Evolutionary conservation across 64 coral and sea anemone species (phyloP), one percentile per base, ranked within the genome.

Genomic region (Platygyra sinensis): DNA sequence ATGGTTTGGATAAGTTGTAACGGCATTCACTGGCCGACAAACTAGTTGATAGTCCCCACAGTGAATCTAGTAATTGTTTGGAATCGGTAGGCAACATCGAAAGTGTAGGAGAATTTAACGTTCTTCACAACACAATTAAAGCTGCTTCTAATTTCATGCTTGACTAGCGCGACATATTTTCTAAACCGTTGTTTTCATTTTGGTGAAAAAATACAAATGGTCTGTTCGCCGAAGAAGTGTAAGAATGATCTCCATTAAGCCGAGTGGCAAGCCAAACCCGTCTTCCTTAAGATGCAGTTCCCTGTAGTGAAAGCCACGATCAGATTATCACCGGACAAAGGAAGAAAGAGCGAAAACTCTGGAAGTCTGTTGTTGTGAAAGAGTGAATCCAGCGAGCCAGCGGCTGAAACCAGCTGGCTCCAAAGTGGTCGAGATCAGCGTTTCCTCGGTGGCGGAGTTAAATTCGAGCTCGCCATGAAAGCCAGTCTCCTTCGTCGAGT

Each of bases 121-220:
- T 10, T 33, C 55, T 60, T 69, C 65, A 69, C 65, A 27, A 27
- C 10, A 29, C 29, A 9, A 19, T 3, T 62, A 38, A 62, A 82
- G 28, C 20, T 83, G 80, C 20, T 83, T 65, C 46, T 62, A 64
- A 65, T 83, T 83, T 67, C 80, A 83, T 64, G 61, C 80, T 67
- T 83, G 80, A 83, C 22, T 67, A 83, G 20, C 60, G 62, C 62
- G 80, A 67, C 80, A 83, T 67, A 83, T 67, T 67, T 57, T 83
- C 61, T 67, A n/a, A n/a, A 50, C 60, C 60, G 60, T 64, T 83
- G 60, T 83, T 31, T 67, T 67, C 80, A 69, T 17, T 64, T 83
- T 65, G n/a, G 19, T 31, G 18, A 30, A 31, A 62, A 60, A 36
- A 83, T 31, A 83, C 33, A 77, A 22, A 22, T 77, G 38, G 39